Evolutionary conservation across 2,888 invertebrate genomes (phyloP).

Genomic region (Agrochola lychnidis): DNA sequence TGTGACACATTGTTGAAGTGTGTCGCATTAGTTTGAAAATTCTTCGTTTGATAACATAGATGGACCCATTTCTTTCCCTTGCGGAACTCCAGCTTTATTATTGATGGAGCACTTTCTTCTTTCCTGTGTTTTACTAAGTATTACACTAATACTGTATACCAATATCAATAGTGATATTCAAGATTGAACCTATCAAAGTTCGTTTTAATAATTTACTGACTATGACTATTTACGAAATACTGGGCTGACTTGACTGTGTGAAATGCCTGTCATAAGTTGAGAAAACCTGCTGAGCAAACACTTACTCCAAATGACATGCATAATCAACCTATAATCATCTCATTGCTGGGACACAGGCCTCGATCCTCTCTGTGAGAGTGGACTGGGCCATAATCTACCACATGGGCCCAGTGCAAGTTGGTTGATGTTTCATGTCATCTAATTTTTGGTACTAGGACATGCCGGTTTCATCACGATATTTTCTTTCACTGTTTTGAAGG

Average conservation of each 20-base stretch:
- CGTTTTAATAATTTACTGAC: not conserved
- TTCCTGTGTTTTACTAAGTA: not conserved
- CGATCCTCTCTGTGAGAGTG: too few relatives aligned
- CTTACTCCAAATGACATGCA: not conserved
- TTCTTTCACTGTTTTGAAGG: too few relatives aligned
- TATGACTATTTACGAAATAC: too few relatives aligned
- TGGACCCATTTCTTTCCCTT: not conserved
- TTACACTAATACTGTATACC: not conserved
- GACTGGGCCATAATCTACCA: too few relatives aligned
- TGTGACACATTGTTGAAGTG: too few relatives aligned
- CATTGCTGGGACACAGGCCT: too few relatives aligned
- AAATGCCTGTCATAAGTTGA: not conserved
- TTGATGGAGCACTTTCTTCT: not conserved
- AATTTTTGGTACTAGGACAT: too few relatives aligned
- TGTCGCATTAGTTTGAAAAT: too few relatives aligned
- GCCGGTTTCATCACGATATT: too few relatives aligned
- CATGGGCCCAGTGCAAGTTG: too few relatives aligned
- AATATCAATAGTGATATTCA: not conserved
- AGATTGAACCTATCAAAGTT: not conserved
- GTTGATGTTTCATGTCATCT: too few relatives aligned
- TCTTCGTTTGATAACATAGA: not conserved
- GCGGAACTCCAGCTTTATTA: conserved; percentile 3
- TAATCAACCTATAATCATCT: too few relatives aligned
- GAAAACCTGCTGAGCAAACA: not conserved
- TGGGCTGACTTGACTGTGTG: not conserved